A percentile compares a stretch with the other conserved stretches of the same genome.
phyloP scores from a whole-genome alignment of 1,140 invertebrate species.

The Ruditapes philippinarum region DNA sequence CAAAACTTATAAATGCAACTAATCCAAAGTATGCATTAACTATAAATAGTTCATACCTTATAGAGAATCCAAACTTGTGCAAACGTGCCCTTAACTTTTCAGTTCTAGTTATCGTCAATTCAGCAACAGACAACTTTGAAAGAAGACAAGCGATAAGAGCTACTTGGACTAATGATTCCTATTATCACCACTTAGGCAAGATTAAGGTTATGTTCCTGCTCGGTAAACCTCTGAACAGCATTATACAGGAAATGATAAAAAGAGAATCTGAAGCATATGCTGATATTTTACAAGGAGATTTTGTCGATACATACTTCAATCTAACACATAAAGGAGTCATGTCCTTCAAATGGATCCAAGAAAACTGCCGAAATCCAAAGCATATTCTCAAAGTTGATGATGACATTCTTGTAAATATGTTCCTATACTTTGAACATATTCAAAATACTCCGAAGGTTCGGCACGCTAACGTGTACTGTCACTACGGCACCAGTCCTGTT shows the following conservation, averaged over 20 bases:
- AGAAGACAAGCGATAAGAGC: constrained; percentile 73
- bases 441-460: not conserved
- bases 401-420: constrained; percentile 93
- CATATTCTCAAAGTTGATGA: constrained; percentile 96
- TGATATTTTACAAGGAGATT: constrained; percentile 77
- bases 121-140: constrained; percentile 64
- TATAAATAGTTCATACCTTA: too few relatives aligned
- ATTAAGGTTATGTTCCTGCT: too few relatives aligned
- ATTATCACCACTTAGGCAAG: constrained; percentile 39
- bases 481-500: not conserved
- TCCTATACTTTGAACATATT: not conserved
- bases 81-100: not conserved
- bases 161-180: constrained; percentile 77
- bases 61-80: not conserved
- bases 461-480: constrained; percentile 48
- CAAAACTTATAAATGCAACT: too few relatives aligned
- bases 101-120: constrained; percentile 71
- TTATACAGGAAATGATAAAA: constrained; percentile 22
- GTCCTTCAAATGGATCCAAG: constrained; percentile 93
- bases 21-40: too few relatives aligned
- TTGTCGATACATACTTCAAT: constrained; percentile 75
- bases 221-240: constrained; percentile 88
- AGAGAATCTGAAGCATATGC: constrained; percentile 56
- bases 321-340: constrained; percentile 90
- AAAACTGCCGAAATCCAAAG: constrained; percentile 89